A percentile compares a stretch with the other conserved stretches of the same genome.
Evolutionary conservation across 2,113 vertebrate genomes (phyloP).

Genomic region (Sphaerodactylus townsendi): DNA sequence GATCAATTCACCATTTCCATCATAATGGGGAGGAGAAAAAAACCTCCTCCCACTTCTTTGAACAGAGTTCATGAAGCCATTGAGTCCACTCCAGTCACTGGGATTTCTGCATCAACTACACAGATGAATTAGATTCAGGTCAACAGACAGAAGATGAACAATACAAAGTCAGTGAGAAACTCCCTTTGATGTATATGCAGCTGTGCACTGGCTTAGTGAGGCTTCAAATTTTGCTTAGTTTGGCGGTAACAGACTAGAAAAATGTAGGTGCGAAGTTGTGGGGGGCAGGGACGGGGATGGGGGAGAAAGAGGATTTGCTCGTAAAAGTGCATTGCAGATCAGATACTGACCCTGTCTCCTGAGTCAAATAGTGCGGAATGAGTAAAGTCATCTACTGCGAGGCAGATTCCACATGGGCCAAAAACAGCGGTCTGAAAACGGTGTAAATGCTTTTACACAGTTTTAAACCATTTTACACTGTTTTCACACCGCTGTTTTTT

Average conservation of each 20-base stretch:
- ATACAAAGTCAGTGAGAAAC: not conserved
- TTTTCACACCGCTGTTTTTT: no score
- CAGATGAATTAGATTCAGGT: slow-evolving; percentile 5
- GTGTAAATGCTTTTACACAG: no score
- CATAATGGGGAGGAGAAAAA: not conserved
- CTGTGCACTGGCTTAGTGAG: not conserved
- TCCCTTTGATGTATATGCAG: not conserved
- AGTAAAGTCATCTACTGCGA: not conserved
- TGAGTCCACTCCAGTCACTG: not conserved
- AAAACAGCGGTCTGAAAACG: no score
- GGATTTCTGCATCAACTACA: not conserved
- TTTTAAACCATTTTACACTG: no score
- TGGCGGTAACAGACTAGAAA: not conserved
- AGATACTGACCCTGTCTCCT: not conserved
- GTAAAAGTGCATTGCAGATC: not conserved
- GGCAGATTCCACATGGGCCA: no score
- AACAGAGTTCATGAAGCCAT: not conserved
- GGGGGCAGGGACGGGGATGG: no score
- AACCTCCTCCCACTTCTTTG: not conserved
- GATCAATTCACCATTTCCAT: not conserved
- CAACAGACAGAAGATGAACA: not conserved
- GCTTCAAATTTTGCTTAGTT: not conserved
- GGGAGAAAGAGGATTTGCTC: not conserved
- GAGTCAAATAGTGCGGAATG: not conserved
- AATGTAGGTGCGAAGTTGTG: not conserved